phyloP scores from a whole-genome alignment of 2,797 vertebrate species.

The Nannoperca australis region DNA sequence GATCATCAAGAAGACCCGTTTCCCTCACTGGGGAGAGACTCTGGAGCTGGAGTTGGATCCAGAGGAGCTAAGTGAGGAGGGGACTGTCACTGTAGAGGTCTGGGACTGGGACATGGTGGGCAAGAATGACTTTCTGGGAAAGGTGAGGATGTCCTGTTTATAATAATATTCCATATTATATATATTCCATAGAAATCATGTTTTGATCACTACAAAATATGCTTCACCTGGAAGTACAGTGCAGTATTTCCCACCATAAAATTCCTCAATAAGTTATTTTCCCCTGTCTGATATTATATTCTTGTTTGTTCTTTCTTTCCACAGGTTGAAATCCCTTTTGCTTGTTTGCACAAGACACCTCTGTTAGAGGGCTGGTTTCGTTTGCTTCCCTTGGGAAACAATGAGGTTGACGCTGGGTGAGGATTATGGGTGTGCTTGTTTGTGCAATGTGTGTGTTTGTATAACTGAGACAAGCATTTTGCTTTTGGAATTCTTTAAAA shows the following conservation, averaged over 20 bases:
- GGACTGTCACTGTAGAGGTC: slow-evolving; percentile 87
- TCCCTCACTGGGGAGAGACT: slow-evolving; percentile 92
- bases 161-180: not conserved
- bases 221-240: not conserved
- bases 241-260: not conserved
- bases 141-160: slow-evolving; percentile 78
- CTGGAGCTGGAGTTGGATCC: slow-evolving; percentile 87
- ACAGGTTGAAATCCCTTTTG: slow-evolving; percentile 90
- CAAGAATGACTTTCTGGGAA: slow-evolving; percentile 94
- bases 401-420: slow-evolving; percentile 87
- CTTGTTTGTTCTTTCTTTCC: slow-evolving; percentile 43
- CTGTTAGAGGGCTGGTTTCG: slow-evolving; percentile 91
- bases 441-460: slow-evolving; percentile 34
- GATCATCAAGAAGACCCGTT: slow-evolving; percentile 95
- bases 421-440: slow-evolving; percentile 64
- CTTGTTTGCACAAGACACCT: slow-evolving; percentile 82
- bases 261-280: not conserved
- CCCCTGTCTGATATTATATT: slow-evolving; percentile 13
- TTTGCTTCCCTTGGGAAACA: slow-evolving; percentile 89
- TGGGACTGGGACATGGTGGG: slow-evolving; percentile 98
- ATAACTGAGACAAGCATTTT: slow-evolving; percentile 8
- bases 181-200: not conserved
- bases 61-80: slow-evolving; percentile 72
- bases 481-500: slow-evolving; percentile 9
- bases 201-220: not conserved